A percentile compares a stretch with the other conserved stretches of the same genome.
phyloP scores from a whole-genome alignment of 2,888 invertebrate species.

The Trypoxylon attenuatum region DNA sequence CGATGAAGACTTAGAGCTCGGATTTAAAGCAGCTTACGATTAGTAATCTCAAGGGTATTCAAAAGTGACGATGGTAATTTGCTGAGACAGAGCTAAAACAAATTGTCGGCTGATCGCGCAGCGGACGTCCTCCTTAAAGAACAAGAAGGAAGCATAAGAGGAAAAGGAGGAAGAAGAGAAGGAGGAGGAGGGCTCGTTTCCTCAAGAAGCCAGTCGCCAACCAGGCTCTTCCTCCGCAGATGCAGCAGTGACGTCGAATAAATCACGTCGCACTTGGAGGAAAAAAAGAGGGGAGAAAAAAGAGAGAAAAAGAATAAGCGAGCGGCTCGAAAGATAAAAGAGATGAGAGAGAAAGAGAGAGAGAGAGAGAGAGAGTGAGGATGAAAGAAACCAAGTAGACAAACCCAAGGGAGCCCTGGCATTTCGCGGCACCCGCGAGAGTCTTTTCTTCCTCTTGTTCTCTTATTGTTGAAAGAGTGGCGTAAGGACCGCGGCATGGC shows the following conservation, averaged over 20 bases:
- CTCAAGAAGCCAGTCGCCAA: too few species aligned
- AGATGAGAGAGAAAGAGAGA: not conserved
- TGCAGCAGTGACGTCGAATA: not conserved
- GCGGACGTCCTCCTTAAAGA: too few species aligned
- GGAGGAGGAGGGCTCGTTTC: not conserved
- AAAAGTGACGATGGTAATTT: too few species aligned
- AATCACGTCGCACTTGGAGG: not conserved
- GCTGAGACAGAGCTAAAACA: conserved; percentile 47
- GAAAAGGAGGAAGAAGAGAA: conserved; percentile 17
- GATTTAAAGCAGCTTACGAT: too few species aligned
- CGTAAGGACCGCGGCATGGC: not conserved
- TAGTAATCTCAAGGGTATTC: too few species aligned
- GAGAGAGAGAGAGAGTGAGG: not conserved
- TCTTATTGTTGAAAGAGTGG: conserved; percentile 33
- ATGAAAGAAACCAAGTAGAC: conserved; percentile 20
- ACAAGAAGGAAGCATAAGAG: conserved; percentile 14
- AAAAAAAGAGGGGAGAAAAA: not conserved
- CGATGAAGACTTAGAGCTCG: too few species aligned
- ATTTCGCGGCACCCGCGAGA: conserved; percentile 23
- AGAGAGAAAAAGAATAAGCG: not conserved
- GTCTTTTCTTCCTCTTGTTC: conserved; percentile 32
- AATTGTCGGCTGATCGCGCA: conserved; percentile 33
- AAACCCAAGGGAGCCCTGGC: conserved; percentile 34
- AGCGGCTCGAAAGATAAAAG: not conserved
- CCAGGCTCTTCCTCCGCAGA: not conserved